These are phyloP conservation scores for Eciton burchellii DNA, from an alignment of 1,140 invertebrate species.

Conservation along the genomic window DNA sequence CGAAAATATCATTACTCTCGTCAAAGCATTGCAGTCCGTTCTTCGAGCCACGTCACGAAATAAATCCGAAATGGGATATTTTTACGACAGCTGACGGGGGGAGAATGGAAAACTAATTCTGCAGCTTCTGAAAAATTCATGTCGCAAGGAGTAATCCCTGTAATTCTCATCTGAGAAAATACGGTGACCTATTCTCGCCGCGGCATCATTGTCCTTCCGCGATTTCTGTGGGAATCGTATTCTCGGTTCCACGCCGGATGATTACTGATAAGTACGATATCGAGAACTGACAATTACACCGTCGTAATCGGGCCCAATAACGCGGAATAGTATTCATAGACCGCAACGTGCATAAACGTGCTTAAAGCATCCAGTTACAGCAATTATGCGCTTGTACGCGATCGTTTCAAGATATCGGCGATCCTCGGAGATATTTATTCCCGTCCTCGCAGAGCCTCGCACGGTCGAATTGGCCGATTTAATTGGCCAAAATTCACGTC, in stretches of 20 bases:
- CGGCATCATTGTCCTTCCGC: not conserved
- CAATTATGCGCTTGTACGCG: slow-evolving; percentile 46
- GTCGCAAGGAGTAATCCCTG: not conserved
- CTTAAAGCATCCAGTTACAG: slow-evolving; percentile 35
- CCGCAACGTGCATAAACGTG: slow-evolving; percentile 5
- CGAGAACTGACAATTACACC: slow-evolving; percentile 39
- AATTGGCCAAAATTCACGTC: slow-evolving; percentile 46
- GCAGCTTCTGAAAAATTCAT: not conserved
- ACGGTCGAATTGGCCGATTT: slow-evolving; percentile 54
- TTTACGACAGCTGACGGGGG: not conserved
- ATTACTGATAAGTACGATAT: slow-evolving; percentile 40
- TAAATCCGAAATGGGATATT: not conserved
- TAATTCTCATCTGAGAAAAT: not conserved
- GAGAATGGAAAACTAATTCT: not conserved
- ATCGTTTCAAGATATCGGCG: slow-evolving; percentile 40
- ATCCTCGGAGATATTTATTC: slow-evolving; percentile 42
- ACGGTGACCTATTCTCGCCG: not conserved
- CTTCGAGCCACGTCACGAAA: not conserved
- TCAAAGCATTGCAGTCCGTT: not conserved
- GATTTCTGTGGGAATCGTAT: not conserved
- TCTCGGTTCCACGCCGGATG: not conserved
- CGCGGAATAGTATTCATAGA: slow-evolving; percentile 51
- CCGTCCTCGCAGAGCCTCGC: not conserved
- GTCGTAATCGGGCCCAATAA: slow-evolving; percentile 35
- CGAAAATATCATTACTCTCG: not conserved